Percentiles rank a stretch among this genome's conserved stretches.
phyloP scores from a whole-genome alignment of 2,113 vertebrate species.

The Hydropotes inermis region DNA sequence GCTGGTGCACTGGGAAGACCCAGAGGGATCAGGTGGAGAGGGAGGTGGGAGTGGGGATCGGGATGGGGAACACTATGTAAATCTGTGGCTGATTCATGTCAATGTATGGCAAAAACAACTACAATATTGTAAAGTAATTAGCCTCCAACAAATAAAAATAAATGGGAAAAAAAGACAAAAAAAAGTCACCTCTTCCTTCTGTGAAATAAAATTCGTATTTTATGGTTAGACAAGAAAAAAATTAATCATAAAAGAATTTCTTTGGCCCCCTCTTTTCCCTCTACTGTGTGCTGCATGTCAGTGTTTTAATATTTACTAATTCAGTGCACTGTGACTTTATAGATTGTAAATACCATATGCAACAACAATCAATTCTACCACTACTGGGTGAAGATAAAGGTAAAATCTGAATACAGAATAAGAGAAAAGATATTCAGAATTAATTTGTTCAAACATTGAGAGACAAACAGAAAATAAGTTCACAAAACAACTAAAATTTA shows the following conservation, averaged over 20 bases:
- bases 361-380: background rate
- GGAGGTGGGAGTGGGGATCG: too few relatives aligned
- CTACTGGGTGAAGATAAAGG: background rate
- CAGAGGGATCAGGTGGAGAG: too few relatives aligned
- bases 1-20: too few relatives aligned
- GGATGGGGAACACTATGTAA: too few relatives aligned
- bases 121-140: too few relatives aligned
- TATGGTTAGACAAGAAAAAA: background rate
- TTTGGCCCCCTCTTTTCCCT: background rate
- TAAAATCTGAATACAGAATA: background rate
- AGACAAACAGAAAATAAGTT: background rate
- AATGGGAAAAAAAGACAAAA: too few relatives aligned
- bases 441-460: background rate
- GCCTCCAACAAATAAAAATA: too few relatives aligned
- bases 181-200: background rate
- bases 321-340: background rate
- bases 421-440: background rate
- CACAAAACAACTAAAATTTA: background rate
- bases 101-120: too few relatives aligned
- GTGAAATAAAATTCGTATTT: background rate
- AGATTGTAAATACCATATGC: background rate
- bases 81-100: too few relatives aligned
- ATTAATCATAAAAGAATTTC: background rate
- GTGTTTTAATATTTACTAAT: conserved; percentile 1
- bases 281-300: background rate